Evolutionary conservation across 1,140 invertebrate genomes (phyloP).

Genomic region (Microplitis mediator): DNA sequence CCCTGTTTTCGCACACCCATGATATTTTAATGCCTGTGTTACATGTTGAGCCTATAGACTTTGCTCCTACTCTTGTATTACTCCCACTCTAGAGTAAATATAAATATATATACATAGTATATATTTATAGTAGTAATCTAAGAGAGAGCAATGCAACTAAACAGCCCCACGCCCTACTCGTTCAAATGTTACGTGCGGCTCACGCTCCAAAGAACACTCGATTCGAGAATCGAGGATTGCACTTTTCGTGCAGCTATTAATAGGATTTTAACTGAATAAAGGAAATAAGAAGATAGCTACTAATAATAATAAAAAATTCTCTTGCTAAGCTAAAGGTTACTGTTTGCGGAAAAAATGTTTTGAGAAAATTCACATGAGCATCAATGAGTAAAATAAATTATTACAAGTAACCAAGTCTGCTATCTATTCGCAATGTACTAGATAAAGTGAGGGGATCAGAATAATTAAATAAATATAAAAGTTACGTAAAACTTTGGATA

Average conservation of each 20-base stretch:
- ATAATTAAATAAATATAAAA: no score
- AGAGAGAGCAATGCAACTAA: conserved; percentile 32
- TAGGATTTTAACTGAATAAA: not conserved
- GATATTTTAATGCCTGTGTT: not conserved
- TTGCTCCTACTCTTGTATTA: not conserved
- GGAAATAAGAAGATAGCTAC: conserved; percentile 34
- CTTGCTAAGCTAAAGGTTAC: not conserved
- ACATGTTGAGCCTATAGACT: not conserved
- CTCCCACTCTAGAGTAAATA: not conserved
- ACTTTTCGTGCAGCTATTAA: conserved; percentile 40
- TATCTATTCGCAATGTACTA: no score
- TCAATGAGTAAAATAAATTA: no score
- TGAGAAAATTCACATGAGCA: no score
- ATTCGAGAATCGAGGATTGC: conserved; percentile 48
- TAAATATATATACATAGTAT: not conserved
- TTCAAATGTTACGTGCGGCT: conserved; percentile 57
- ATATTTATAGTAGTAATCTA: not conserved
- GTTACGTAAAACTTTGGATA: no score
- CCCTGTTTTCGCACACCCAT: conserved; percentile 10
- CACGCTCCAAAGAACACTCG: conserved; percentile 48
- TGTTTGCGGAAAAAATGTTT: not conserved
- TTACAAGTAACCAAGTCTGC: no score
- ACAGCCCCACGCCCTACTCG: conserved; percentile 48
- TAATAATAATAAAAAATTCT: not conserved
- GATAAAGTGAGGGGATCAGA: no score